These are phyloP conservation scores for Drosophila quadrilineata DNA, from an alignment of 1,140 invertebrate species.

Conservation along the genomic window DNA sequence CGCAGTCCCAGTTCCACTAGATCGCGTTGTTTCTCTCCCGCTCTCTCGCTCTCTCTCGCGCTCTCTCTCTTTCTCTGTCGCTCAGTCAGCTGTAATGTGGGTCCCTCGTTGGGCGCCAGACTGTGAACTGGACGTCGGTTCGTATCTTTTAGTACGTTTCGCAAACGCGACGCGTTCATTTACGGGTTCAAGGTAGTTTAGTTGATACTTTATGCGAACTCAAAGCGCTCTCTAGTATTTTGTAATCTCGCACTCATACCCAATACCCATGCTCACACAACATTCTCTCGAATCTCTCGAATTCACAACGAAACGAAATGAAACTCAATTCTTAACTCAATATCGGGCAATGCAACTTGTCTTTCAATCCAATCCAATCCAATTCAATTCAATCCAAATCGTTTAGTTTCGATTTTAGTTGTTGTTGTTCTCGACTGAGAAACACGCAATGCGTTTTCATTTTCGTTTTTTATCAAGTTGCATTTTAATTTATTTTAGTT, in stretches of 20 bases:
- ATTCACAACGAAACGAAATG: too few relatives aligned
- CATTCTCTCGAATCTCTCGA: too few relatives aligned
- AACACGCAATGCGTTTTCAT: constrained; percentile 34
- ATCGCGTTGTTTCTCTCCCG: background rate
- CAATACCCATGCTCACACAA: too few relatives aligned
- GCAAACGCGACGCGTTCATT: constrained; percentile 28
- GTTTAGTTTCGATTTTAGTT: constrained; percentile 13
- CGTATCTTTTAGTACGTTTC: constrained; percentile 24
- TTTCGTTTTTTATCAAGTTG: constrained; percentile 25
- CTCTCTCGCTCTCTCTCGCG: background rate
- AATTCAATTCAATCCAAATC: constrained; percentile 11
- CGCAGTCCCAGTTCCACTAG: constrained; percentile 2
- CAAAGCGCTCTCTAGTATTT: too few relatives aligned
- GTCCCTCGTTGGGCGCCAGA: constrained; percentile 14
- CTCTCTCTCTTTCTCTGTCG: background rate
- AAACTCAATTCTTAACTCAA: background rate
- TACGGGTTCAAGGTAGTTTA: constrained; percentile 63
- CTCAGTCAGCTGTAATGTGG: background rate
- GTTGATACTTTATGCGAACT: constrained; percentile 34
- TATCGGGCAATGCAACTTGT: too few relatives aligned
- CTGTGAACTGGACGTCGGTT: constrained; percentile 2
- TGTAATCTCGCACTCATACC: constrained; percentile 1
- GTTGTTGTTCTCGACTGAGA: constrained; percentile 8
- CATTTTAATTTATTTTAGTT: constrained; percentile 20
- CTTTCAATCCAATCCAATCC: too few relatives aligned